Evolutionary conservation across 92 coral and sea anemone genomes (phyloP), one percentile per base, ranked within the genome.

Genomic region (Phenganax subtilis): DNA sequence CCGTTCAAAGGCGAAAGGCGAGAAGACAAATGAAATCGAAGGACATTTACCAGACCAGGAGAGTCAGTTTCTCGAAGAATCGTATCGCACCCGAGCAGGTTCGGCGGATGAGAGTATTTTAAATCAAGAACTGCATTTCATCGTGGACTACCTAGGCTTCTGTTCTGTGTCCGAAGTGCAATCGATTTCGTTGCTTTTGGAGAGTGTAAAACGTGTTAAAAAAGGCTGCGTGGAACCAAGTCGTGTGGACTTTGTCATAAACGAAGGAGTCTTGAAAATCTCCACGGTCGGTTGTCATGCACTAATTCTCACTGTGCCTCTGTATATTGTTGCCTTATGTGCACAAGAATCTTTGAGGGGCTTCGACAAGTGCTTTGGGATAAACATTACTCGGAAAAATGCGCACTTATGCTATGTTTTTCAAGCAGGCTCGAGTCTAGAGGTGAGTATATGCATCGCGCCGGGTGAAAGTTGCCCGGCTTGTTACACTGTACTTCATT

Each of bases 401-500:
- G 89, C 88, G 0, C 99, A 96, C 73, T 86, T 96, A 89, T 91
- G 99, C 78, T 97, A 96, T 63, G 99, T 93, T 25, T 96, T 96
- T 62, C 90, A 96, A 83, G 99, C 99, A 2, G 97, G 99, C 0
- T 96, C 99, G 1, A 89, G 90, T 67, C 92, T 91, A 11, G 99
- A 96, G 99, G 99, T 96, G 67, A 85, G 99, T 16, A 28, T 62
- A 44, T 55, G 62, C 66, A 67, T 61, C 66, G 69, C 70, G 2
- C 9, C 6, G 16, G 12, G 57, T 12, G 44, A 20, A 52, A 76
- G 0, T 0, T 1, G 11, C 60, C 7, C 60, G 64, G 65, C n/a
- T 29, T 29, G n/a, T 64, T 25, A 31, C 20, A 8, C 8, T 58
- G 20, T 54, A 53, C 12, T 55, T 9, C 51, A 27, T 30, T 75